phyloP scores from a whole-genome alignment of 2,888 invertebrate genomes.

The Abrostola triplasia region DNA sequence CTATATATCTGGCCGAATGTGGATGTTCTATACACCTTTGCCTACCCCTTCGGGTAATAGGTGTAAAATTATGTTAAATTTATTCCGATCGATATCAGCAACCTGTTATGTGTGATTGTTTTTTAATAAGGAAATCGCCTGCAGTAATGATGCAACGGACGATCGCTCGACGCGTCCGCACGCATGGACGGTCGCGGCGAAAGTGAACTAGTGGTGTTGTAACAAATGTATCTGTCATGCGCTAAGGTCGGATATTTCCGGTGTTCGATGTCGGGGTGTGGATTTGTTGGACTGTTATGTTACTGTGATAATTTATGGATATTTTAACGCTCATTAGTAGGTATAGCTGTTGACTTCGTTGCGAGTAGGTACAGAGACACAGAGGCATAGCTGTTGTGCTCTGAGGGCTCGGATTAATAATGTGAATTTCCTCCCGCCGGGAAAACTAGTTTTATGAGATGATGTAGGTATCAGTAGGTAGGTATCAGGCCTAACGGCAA shows the following conservation, averaged over 20 bases:
- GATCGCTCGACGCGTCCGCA: slow-evolving; percentile 26
- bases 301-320: background rate
- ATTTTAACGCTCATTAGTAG: too few relatives aligned
- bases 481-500: too few relatives aligned
- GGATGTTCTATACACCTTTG: too few relatives aligned
- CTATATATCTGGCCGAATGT: too few relatives aligned
- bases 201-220: slow-evolving; percentile 41
- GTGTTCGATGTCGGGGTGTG: slow-evolving; percentile 30
- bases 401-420: too few relatives aligned
- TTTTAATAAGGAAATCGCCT: slow-evolving; percentile 57
- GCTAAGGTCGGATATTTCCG: slow-evolving; percentile 32
- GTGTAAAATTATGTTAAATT: slow-evolving; percentile 5
- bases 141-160: slow-evolving; percentile 46
- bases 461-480: too few relatives aligned
- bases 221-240: slow-evolving; percentile 36
- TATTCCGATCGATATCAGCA: slow-evolving; percentile 35
- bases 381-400: too few relatives aligned
- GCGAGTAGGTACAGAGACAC: too few relatives aligned
- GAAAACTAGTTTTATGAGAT: too few relatives aligned
- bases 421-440: too few relatives aligned
- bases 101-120: slow-evolving; percentile 31
- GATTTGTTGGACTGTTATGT: slow-evolving; percentile 12
- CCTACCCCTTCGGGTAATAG: too few relatives aligned
- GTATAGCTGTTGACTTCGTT: too few relatives aligned
- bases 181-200: slow-evolving; percentile 43